Base-by-base conservation (phyloP, 2,888 invertebrate genomes). In the Scaeva pyrastri region DNA sequence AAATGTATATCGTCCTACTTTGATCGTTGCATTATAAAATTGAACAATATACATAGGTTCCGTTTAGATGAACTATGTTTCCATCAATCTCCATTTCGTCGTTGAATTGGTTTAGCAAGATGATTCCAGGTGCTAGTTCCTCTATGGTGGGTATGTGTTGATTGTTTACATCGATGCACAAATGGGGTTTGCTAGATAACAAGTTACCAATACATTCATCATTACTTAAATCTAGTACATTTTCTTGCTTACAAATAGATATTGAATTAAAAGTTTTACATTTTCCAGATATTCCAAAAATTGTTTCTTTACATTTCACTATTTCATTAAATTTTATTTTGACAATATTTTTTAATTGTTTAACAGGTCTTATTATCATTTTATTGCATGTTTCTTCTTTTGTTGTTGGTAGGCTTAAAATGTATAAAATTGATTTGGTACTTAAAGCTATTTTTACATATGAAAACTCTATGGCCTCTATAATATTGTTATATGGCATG, bases 71-170 rank as follows among this genome's bases (percentile, higher is more conserved):
- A 45, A n/a, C 45, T 45, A n/a, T n/a, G 45, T 45, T 45, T 45
- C 45, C n/a, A n/a, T 45, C 45, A 45, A 45, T 45, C n/a, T 45
- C 45, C n/a, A 45, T 45, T 45, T 45, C 14, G 45, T 45, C 45
- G 45, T 45, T n/a, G 45, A 45, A 45, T 45, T 45, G 45, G n/a
- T 45, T 45, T 6, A 45, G 45, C n/a, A 45, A 45, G 45, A 45
- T 6, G n/a, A 45, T 45, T 45, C 45, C 45, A 45, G 45, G 45
- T 45, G 45, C 45, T 4, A 45, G 14, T n/a, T 45, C n/a, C n/a
- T 45, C 45, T 45, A 45, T 45, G 45, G 45, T 45, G 45, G 45
- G 45, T 45, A 45, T 45, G 45, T 45, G 45, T 45, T 45, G n/a
- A n/a, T 45, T 45, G 45, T n/a, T 45, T 45, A 45, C 45, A n/a